Conservation (phyloP, 2,888 invertebrate species). For the Noctua janthina region DNA sequence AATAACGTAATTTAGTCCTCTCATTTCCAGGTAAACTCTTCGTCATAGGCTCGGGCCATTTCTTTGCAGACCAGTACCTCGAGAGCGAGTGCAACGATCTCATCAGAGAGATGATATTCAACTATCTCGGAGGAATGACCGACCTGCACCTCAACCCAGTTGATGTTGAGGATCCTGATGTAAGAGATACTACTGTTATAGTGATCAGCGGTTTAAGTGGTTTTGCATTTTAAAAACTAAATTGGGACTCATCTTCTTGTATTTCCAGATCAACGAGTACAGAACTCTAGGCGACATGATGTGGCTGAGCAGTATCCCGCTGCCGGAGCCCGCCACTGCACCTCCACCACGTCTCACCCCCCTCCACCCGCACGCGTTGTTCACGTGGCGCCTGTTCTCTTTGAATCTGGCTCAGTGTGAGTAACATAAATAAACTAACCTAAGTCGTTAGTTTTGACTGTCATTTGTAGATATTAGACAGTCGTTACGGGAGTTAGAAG, state of each 20-base stretch:
- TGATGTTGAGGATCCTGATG: slow-evolving; percentile 98
- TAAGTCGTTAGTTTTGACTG: not conserved
- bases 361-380: slow-evolving; percentile 92
- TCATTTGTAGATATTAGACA: not conserved
- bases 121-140: slow-evolving; percentile 92
- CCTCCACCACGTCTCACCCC: slow-evolving; percentile 84
- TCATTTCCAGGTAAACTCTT: slow-evolving; percentile 92
- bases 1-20: not conserved
- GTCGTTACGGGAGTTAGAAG: not conserved
- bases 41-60: slow-evolving; percentile 97
- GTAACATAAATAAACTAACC: not conserved
- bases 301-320: slow-evolving; percentile 84
- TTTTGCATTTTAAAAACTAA: not conserved
- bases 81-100: slow-evolving; percentile 98
- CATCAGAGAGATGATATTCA: slow-evolving; percentile 96
- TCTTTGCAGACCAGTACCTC: slow-evolving; percentile 97
- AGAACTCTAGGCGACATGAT: slow-evolving; percentile 97
- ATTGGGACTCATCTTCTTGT: not conserved
- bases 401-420: slow-evolving; percentile 90
- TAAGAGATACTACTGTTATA: slow-evolving; percentile 79
- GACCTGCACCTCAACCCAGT: slow-evolving; percentile 94
- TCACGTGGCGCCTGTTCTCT: slow-evolving; percentile 94
- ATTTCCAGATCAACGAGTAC: slow-evolving; percentile 95
- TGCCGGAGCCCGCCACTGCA: slow-evolving; percentile 85
- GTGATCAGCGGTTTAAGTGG: not conserved